These are phyloP conservation scores for Taeniopygia guttata DNA, from an alignment of 2,797 vertebrate genomes.

Conservation along the genomic window DNA sequence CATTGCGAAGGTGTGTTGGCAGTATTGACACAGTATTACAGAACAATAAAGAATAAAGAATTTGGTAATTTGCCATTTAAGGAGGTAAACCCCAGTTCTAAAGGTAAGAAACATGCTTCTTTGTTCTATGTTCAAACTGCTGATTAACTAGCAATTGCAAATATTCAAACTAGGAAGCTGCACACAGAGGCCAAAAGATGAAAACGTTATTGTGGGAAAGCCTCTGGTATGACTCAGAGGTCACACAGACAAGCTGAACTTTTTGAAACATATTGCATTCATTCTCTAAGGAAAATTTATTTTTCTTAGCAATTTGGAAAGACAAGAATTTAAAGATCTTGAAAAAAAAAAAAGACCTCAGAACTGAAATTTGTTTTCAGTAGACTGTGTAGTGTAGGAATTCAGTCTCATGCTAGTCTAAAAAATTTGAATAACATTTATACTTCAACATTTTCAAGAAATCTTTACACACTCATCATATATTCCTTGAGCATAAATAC, in stretches of 20 bases:
- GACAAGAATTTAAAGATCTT: not conserved
- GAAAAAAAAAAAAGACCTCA: not conserved
- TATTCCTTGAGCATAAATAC: not conserved
- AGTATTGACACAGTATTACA: not conserved
- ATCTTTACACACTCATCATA: not conserved
- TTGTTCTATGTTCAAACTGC: not conserved
- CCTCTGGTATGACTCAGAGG: not conserved
- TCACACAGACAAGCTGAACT: not conserved
- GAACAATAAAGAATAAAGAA: not conserved
- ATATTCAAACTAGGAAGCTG: not conserved
- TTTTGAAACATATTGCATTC: not conserved
- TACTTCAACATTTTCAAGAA: not conserved
- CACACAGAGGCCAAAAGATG: not conserved
- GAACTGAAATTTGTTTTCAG: not conserved
- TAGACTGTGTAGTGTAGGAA: not conserved
- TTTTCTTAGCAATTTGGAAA: constrained; percentile 3
- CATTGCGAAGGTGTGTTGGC: not conserved
- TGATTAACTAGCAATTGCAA: not conserved
- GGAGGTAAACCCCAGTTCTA: not conserved
- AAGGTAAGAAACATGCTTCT: not conserved
- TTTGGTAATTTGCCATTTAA: not conserved
- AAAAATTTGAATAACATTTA: not conserved
- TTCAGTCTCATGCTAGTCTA: not conserved
- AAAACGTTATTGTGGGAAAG: not conserved
- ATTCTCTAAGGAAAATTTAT: not conserved